Base-by-base conservation (phyloP, 2,113 vertebrate species). In the Anthoscopus minutus region DNA sequence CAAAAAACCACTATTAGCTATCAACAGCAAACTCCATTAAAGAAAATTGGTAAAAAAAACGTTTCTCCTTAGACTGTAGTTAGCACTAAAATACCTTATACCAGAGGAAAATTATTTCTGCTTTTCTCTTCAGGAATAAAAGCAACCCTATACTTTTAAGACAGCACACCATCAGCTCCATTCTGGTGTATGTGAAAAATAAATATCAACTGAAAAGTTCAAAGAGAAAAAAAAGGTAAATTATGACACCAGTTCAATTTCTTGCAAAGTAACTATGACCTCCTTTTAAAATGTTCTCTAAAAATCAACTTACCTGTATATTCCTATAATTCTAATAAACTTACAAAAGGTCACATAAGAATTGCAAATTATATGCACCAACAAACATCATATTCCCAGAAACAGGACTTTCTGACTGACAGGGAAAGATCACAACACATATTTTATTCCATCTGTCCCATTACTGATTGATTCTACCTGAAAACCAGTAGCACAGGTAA, bases 1-100 rank as follows among this genome's bases (percentile, higher is more conserved):
- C 4, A 17, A 66, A 80, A 93, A 61, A 70, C 3, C 66, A 78
- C 19, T 74, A 70, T 67, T 66, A 69, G 33, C 13, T 93, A 56
- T 82, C 53, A 73, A 89, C 53, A 62, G 14, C 25, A 96, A 89
- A 71, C 60, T 80, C n/a, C 28, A 78, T 78, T 89, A 93, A 69
- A 84, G 33, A 85, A 91, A 92, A 74, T 11, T 42, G n/a, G 31
- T 76, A 74, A 13, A 2, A 44, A 37, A 23, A 61, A 45, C 18
- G 40, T 62, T 48, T 74, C 24, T 76, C 19, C 28, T 91, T 79
- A 85, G 47, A 56, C 10, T 40, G 19, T 60, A 67, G 40, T 17
- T 93, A 76, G 37, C 5, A 40, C 11, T 53, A 57, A 80, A 89
- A 51, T 31, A 47, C 19, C 6, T 50, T 13, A 30, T 79, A 51